Base-by-base conservation (phyloP, 2,888 invertebrate species). In the Spisula subtruncata region DNA sequence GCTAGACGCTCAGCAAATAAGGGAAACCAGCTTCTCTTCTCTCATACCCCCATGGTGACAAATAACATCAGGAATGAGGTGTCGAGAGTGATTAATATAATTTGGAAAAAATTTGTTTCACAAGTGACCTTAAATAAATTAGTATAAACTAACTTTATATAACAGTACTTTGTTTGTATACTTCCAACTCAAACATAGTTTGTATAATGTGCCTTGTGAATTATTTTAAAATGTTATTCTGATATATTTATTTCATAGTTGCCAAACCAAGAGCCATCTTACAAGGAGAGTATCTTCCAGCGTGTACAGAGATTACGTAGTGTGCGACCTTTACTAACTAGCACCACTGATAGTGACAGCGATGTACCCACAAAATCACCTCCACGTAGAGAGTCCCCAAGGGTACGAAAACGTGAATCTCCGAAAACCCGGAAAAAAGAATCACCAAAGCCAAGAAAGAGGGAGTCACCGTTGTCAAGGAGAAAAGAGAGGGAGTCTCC, bases 341-440 rank as follows among this genome's bases (percentile, higher is more conserved):
- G 92, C 85, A 92, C 92, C 48, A 92, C 92, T 56, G 92, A 92
- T 56, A 92, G 92, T 54, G 92, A 92, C 56, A 92, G 92, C 75
- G 92, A 92, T 82, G 90, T 85, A 41, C 91, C 88, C 5, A 66
- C 89, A 0, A 91, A 89, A 54, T 85, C 91, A 75, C 89, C 91
- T 46, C 89, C 91, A 1, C 87, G 89, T 16, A 84, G 91, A 46
- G 91, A 91, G 54, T 91, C 91, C 51, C 91, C 91, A 12, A 84
- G 91, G 51, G 82, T 90, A 20, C 80, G 90, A 54, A 90, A 90
- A 82, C 86, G 90, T 48, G 91, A 91, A 87, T 91, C 91, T 86
- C 91, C 91, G 82, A 91, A 91, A 85, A 32, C 88, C 29, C 71
- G 90, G 35, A 90, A 87, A 81, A 91, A 90, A 75, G 91, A 91